Percentiles rank a stretch among this genome's conserved stretches.
Evolutionary conservation across 2,797 vertebrate genomes (phyloP).

Genomic region (Lateolabrax maculatus): DNA sequence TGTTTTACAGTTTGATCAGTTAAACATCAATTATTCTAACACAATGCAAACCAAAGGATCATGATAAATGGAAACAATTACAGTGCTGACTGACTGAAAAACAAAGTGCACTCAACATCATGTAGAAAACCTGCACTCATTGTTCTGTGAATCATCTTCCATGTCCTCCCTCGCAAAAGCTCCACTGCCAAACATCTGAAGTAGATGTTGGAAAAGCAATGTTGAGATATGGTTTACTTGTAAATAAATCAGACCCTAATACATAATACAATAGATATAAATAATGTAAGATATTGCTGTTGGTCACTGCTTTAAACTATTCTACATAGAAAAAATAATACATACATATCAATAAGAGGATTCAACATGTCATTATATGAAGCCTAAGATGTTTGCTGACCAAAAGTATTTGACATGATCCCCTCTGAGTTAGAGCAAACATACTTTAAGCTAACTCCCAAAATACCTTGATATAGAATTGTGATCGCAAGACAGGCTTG

Average conservation of each 20-base stretch:
- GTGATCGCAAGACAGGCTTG: constrained; percentile 9
- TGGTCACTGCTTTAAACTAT: background rate
- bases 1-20: constrained; percentile 1
- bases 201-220: background rate
- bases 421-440: background rate
- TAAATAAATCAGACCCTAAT: background rate
- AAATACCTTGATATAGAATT: constrained; percentile 14
- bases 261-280: background rate
- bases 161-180: constrained; percentile 9
- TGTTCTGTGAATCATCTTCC: constrained; percentile 29
- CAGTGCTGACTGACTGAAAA: constrained; percentile 10
- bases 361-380: background rate
- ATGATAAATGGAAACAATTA: constrained; percentile 34
- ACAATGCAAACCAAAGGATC: background rate
- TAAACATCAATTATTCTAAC: background rate
- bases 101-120: background rate
- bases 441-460: background rate
- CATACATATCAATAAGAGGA: background rate
- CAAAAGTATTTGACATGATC: background rate
- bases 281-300: constrained; percentile 4
- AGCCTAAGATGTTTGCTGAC: background rate
- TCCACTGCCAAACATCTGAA: constrained; percentile 13
- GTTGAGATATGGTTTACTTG: background rate
- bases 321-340: background rate
- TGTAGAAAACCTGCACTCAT: constrained; percentile 8